These are phyloP conservation scores for Neoscelio sp. DNA, from an alignment of 2,888 invertebrate species.

Conservation along the genomic window DNA sequence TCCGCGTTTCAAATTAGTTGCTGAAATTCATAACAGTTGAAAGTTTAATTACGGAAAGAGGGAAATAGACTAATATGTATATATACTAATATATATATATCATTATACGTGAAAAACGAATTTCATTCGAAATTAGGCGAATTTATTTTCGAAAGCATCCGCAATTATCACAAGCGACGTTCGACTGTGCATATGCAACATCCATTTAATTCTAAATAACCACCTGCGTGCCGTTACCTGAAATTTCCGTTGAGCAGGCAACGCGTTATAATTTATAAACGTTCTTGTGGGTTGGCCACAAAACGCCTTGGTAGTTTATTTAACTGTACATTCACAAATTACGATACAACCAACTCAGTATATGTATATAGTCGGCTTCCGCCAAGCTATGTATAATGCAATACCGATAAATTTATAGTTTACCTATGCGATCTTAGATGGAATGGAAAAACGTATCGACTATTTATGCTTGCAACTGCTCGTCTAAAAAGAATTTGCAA, in stretches of 20 bases:
- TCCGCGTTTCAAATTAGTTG: background rate
- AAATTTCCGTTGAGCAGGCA: slow-evolving; percentile 51
- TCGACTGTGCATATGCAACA: slow-evolving; percentile 7
- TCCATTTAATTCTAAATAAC: slow-evolving; percentile 28
- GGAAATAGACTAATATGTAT: too few relatives aligned
- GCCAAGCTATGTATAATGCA: slow-evolving; percentile 50
- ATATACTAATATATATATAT: too few relatives aligned
- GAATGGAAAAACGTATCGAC: slow-evolving; percentile 52
- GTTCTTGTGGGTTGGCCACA: slow-evolving; percentile 61
- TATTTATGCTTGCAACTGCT: slow-evolving; percentile 56
- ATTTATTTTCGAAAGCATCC: background rate
- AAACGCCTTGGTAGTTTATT: slow-evolving; percentile 68
- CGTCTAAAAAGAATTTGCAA: slow-evolving; percentile 49
- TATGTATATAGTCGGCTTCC: slow-evolving; percentile 24
- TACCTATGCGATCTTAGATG: slow-evolving; percentile 49
- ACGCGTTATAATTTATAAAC: slow-evolving; percentile 57
- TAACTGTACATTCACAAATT: slow-evolving; percentile 63
- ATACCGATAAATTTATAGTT: slow-evolving; percentile 58
- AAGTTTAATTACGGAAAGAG: background rate
- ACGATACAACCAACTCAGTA: slow-evolving; percentile 59
- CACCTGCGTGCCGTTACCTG: slow-evolving; percentile 25
- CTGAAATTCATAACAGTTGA: background rate
- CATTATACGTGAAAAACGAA: too few relatives aligned
- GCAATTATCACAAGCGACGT: slow-evolving; percentile 9
- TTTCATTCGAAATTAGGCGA: too few relatives aligned